Conservation (phyloP, 2,888 invertebrate genomes). For the Drosophila peninsularis region DNA sequence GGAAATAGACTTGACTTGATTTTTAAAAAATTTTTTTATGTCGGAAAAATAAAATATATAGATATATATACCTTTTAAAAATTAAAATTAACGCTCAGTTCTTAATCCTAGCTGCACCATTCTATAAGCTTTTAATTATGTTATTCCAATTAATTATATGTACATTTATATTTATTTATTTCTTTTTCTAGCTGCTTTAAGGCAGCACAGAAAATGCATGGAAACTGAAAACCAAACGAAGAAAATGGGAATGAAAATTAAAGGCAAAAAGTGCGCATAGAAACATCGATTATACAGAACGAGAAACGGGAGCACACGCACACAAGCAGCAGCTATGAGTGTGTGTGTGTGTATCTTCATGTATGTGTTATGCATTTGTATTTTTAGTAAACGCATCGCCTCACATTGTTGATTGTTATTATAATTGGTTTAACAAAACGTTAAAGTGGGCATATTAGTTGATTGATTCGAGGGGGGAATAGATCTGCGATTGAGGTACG, state of each 20-base stretch:
- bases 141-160: conserved; percentile 17
- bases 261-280: conserved; percentile 49
- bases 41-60: no score
- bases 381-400: conserved; percentile 35
- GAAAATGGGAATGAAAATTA: background rate
- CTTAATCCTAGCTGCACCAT: no score
- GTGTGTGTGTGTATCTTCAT: background rate
- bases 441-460: background rate
- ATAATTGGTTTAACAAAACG: conserved; percentile 2
- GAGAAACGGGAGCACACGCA: conserved; percentile 39
- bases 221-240: background rate
- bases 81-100: no score
- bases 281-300: conserved; percentile 62
- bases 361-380: conserved; percentile 7
- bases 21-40: no score
- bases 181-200: background rate
- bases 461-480: no score
- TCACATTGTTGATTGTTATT: conserved; percentile 8
- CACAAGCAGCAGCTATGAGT: background rate
- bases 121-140: no score
- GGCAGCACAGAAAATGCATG: background rate
- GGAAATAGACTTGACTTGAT: no score
- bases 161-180: background rate
- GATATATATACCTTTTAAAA: no score
- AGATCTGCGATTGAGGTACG: no score